These are phyloP conservation scores for Brachyrhaphis roseni DNA, from an alignment of 2,797 vertebrate genomes.

Conservation along the genomic window DNA sequence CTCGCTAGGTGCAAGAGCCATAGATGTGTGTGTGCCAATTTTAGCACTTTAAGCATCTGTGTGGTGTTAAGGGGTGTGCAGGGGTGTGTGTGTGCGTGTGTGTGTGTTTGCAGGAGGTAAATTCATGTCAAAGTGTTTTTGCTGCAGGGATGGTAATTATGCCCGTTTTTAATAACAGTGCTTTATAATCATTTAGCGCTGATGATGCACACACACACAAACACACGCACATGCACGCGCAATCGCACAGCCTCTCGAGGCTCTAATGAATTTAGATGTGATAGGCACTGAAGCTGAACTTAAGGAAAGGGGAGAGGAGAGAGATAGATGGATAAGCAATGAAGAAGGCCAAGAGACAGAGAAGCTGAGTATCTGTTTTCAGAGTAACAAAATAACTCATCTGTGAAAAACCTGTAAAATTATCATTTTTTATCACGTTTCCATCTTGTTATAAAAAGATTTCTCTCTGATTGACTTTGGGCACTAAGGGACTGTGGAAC, in stretches of 20 bases:
- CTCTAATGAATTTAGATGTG: slow-evolving; percentile 80
- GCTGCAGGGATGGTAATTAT: slow-evolving; percentile 76
- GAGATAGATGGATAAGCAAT: slow-evolving; percentile 63
- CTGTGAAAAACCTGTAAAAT: slow-evolving; percentile 34
- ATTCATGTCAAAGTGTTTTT: slow-evolving; percentile 75
- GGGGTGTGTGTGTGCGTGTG: slow-evolving; percentile 5
- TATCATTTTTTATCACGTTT: slow-evolving; percentile 37
- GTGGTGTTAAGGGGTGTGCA: slow-evolving; percentile 9
- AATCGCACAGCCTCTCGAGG: slow-evolving; percentile 60
- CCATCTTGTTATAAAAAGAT: slow-evolving; percentile 3
- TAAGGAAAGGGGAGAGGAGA: slow-evolving; percentile 32
- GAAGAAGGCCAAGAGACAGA: slow-evolving; percentile 54
- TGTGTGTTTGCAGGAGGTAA: slow-evolving; percentile 68
- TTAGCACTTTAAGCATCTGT: slow-evolving; percentile 28
- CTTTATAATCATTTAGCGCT: slow-evolving; percentile 80
- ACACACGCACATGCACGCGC: slow-evolving; percentile 12
- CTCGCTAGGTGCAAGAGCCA: neutral
- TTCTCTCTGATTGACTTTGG: neutral
- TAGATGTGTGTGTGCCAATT: slow-evolving; percentile 34
- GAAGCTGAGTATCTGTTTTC: slow-evolving; percentile 49
- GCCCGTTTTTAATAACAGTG: slow-evolving; percentile 78
- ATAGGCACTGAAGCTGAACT: slow-evolving; percentile 78
- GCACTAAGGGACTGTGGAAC: neutral
- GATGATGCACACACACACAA: slow-evolving; percentile 52
- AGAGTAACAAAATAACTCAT: slow-evolving; percentile 42